Percentiles rank a stretch among this genome's conserved stretches.
phyloP scores from a whole-genome alignment of 2,797 vertebrate species.

The Tachyglossus aculeatus region DNA sequence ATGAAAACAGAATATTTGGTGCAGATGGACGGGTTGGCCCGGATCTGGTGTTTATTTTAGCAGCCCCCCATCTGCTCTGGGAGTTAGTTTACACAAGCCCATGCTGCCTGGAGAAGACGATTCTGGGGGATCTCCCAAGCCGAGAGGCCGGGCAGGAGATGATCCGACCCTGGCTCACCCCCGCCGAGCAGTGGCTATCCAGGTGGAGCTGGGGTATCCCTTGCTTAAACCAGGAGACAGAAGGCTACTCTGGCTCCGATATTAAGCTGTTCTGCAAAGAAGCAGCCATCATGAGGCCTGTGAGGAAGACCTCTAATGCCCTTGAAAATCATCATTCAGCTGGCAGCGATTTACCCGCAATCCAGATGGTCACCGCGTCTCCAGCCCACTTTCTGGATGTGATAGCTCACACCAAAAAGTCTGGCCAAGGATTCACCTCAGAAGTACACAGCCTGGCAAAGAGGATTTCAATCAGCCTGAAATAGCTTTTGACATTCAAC shows the following conservation, averaged over 20 bases:
- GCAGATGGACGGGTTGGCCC: no score
- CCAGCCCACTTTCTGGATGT: slow-evolving; percentile 79
- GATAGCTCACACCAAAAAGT: slow-evolving; percentile 79
- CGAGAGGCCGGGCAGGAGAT: slow-evolving; percentile 77
- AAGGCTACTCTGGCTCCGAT: slow-evolving; percentile 84
- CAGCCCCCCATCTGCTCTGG: no score
- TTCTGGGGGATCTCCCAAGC: slow-evolving; percentile 81
- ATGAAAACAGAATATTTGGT: no score
- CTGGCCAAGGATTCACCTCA: slow-evolving; percentile 74
- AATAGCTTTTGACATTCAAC: no score
- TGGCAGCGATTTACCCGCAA: slow-evolving; percentile 54
- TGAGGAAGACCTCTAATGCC: slow-evolving; percentile 80
- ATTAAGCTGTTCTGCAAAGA: slow-evolving; percentile 83
- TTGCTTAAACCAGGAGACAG: slow-evolving; percentile 67
- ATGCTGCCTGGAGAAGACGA: slow-evolving; percentile 83
- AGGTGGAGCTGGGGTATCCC: slow-evolving; percentile 75
- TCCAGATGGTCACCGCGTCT: slow-evolving; percentile 79
- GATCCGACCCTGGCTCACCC: slow-evolving; percentile 82
- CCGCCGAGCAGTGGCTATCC: slow-evolving; percentile 74
- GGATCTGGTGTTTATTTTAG: no score
- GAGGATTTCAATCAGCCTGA: no score
- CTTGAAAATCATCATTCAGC: slow-evolving; percentile 75
- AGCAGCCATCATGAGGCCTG: slow-evolving; percentile 83
- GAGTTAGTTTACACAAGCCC: slow-evolving; percentile 84
- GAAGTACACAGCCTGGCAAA: no score